Conservation (phyloP, 1,140 invertebrate species). For the Uloborus diversus region DNA sequence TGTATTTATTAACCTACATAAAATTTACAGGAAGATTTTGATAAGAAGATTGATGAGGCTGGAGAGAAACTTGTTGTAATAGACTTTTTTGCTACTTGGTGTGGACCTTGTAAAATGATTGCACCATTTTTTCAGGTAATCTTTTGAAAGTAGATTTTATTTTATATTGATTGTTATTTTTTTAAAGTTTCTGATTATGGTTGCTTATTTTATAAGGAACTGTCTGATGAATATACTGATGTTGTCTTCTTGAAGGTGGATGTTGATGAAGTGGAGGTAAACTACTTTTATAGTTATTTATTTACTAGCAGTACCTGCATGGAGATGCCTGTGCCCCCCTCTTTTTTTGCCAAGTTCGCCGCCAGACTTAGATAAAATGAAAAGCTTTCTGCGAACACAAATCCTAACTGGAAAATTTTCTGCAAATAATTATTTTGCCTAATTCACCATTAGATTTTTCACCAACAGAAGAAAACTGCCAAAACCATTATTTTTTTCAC, state of each 20-base stretch:
- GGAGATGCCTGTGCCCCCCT: no score
- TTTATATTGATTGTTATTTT: background rate
- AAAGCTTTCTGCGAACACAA: no score
- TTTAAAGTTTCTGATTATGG: background rate
- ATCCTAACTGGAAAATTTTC: no score
- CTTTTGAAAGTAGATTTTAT: no score
- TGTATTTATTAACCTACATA: no score
- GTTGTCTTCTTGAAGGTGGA: constrained; percentile 78
- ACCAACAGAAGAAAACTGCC: no score
- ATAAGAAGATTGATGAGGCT: constrained; percentile 76
- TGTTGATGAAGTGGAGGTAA: constrained; percentile 83
- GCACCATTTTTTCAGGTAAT: constrained; percentile 75
- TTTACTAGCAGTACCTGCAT: no score
- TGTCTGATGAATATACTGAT: constrained; percentile 63
- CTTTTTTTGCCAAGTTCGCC: no score
- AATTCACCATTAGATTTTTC: no score
- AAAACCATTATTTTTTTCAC: no score
- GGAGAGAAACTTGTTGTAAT: constrained; percentile 87
- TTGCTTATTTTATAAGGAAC: constrained; percentile 36
- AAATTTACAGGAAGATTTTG: constrained; percentile 77
- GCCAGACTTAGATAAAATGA: no score
- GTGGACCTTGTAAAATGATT: constrained; percentile 93
- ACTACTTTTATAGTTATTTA: background rate
- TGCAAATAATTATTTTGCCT: no score
- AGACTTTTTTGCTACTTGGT: constrained; percentile 72